A percentile compares a stretch with the other conserved stretches of the same genome.
Conservation (phyloP, 2,888 invertebrate species). For the Tridacna gigas region DNA sequence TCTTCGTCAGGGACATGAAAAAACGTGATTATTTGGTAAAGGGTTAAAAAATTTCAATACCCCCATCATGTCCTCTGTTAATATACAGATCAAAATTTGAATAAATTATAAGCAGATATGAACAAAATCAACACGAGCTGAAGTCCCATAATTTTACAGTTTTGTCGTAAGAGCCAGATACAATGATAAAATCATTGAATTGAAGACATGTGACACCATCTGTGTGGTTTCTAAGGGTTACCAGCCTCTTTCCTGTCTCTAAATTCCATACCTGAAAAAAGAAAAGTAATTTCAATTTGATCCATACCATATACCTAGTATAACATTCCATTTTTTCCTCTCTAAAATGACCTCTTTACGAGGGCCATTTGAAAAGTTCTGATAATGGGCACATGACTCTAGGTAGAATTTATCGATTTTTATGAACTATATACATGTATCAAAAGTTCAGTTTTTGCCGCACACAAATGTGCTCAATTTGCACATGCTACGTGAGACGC, state of each 20-base stretch:
- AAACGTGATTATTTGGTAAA: not conserved
- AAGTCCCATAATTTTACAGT: constrained; percentile 87
- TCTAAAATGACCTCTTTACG: no score
- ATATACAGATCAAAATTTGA: no score
- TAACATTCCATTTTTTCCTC: no score
- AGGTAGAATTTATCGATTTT: no score
- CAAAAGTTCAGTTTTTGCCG: no score
- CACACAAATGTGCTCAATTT: no score
- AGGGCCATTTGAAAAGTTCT: no score
- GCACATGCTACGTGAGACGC: no score
- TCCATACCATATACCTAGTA: no score
- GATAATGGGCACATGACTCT: no score
- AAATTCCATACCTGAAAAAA: constrained; percentile 86
- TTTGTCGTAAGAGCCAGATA: constrained; percentile 87
- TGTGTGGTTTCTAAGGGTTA: constrained; percentile 86
- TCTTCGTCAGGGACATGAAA: not conserved
- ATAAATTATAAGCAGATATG: not conserved
- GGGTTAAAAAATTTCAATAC: not conserved
- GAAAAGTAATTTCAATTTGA: not conserved
- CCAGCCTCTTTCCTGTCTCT: constrained; percentile 85
- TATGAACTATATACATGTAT: no score
- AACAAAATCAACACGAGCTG: constrained; percentile 76
- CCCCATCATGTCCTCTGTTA: no score
- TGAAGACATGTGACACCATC: constrained; percentile 87
- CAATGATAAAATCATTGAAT: constrained; percentile 86